Evolutionary conservation across 2,888 invertebrate species (phyloP).

Genomic region (Mylabris sibirica): DNA sequence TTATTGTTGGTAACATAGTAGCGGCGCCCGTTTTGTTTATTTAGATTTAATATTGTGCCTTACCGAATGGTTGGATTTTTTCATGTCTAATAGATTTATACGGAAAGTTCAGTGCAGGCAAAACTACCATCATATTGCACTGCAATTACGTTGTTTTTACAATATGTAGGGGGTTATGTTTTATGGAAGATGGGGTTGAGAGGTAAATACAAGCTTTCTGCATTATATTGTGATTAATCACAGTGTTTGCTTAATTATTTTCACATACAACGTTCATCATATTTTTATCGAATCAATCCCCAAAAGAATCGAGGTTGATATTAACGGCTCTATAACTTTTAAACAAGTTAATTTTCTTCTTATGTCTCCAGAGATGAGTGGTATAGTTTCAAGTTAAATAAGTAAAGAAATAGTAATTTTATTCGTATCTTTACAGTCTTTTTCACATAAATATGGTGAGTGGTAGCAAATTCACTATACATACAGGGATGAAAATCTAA

Average conservation of each 20-base stretch:
- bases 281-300: not conserved
- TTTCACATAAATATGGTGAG: too few relatives aligned
- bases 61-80: conserved; percentile 10
- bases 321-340: not conserved
- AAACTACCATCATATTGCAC: not conserved
- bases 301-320: not conserved
- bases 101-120: conserved; percentile 36
- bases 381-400: not conserved
- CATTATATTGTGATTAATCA: not conserved
- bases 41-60: conserved; percentile 49
- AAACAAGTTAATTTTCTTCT: not conserved
- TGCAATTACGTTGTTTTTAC: conserved; percentile 14
- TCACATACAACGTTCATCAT: not conserved
- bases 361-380: not conserved
- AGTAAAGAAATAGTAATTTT: not conserved
- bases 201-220: conserved; percentile 3
- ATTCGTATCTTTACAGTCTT: not conserved
- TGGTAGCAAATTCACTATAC: too few relatives aligned
- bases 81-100: conserved; percentile 46
- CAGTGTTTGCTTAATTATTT: not conserved
- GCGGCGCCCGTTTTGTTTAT: conserved; percentile 50
- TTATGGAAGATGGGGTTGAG: not conserved
- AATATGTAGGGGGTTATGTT: not conserved
- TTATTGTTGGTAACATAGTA: conserved; percentile 51
- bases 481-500: too few relatives aligned